These are phyloP conservation scores for Hetaerina americana DNA, from an alignment of 1,140 invertebrate genomes.

Conservation along the genomic window DNA sequence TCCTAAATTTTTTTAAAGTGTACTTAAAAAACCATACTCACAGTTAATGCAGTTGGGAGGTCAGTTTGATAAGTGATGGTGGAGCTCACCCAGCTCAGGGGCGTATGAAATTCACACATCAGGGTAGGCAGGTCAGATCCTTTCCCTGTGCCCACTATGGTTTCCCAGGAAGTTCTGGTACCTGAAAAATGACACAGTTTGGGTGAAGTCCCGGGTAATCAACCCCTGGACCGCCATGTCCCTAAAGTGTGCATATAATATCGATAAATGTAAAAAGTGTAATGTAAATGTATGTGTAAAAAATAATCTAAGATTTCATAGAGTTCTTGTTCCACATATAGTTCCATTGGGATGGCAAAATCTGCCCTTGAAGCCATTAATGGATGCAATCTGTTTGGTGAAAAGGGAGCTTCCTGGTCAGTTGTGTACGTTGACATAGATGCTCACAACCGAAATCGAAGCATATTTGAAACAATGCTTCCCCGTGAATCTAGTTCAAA, in stretches of 20 bases:
- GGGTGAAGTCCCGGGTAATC: too few relatives aligned
- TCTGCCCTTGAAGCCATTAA: slow-evolving; percentile 97
- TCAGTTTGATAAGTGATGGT: too few relatives aligned
- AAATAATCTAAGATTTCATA: slow-evolving; percentile 7
- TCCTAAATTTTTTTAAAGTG: too few relatives aligned
- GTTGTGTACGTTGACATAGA: slow-evolving; percentile 99
- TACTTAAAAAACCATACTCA: too few relatives aligned
- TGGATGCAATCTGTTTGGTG: slow-evolving; percentile 96
- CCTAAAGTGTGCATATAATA: neutral
- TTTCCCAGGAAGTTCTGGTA: too few relatives aligned
- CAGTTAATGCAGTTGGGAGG: too few relatives aligned
- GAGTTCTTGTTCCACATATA: slow-evolving; percentile 21
- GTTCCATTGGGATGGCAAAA: slow-evolving; percentile 85
- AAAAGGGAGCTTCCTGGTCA: slow-evolving; percentile 93
- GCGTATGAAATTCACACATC: too few relatives aligned
- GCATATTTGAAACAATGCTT: slow-evolving; percentile 96
- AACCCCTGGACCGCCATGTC: too few relatives aligned
- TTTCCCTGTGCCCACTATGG: too few relatives aligned
- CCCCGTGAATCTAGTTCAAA: slow-evolving; percentile 97
- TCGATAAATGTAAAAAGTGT: neutral
- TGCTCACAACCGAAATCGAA: slow-evolving; percentile 96
- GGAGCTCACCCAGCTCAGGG: too few relatives aligned
- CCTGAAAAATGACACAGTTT: too few relatives aligned
- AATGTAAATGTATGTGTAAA: neutral
- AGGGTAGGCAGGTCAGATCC: too few relatives aligned